A percentile compares a stretch with the other conserved stretches of the same genome.
Evolutionary conservation across 1,140 invertebrate species (phyloP).

Genomic region (Trinorchestia longiramus): DNA sequence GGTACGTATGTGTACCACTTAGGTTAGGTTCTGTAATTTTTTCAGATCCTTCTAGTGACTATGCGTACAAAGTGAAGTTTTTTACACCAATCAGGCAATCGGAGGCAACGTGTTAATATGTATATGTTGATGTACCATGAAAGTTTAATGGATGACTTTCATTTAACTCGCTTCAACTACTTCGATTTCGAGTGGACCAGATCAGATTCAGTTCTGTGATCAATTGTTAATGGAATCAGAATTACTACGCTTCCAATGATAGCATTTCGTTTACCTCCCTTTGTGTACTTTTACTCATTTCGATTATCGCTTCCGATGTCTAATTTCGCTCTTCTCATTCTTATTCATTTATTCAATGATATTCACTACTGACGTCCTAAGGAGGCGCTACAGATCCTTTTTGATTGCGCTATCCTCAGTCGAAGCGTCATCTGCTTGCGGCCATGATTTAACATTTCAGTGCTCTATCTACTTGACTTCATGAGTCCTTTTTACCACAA

Average conservation of each 20-base stretch:
- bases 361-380: background rate
- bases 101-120: too few species aligned
- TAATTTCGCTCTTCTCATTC: conserved; percentile 30
- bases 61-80: too few species aligned
- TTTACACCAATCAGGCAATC: too few species aligned
- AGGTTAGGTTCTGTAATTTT: too few species aligned
- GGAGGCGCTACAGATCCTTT: background rate
- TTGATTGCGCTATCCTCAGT: background rate
- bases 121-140: background rate
- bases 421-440: background rate
- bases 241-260: background rate
- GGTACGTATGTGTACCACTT: too few species aligned
- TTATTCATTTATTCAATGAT: conserved; percentile 50
- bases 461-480: background rate
- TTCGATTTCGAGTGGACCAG: background rate
- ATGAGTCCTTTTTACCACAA: background rate
- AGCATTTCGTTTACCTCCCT: background rate
- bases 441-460: background rate
- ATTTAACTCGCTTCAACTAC: background rate
- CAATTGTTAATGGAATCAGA: background rate
- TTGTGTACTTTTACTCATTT: background rate
- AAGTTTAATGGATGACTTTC: background rate
- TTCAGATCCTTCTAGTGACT: too few species aligned
- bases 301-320: conserved; percentile 35
- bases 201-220: background rate